Base-by-base conservation (phyloP, 2,113 vertebrate genomes). In the Carassius carassius region DNA sequence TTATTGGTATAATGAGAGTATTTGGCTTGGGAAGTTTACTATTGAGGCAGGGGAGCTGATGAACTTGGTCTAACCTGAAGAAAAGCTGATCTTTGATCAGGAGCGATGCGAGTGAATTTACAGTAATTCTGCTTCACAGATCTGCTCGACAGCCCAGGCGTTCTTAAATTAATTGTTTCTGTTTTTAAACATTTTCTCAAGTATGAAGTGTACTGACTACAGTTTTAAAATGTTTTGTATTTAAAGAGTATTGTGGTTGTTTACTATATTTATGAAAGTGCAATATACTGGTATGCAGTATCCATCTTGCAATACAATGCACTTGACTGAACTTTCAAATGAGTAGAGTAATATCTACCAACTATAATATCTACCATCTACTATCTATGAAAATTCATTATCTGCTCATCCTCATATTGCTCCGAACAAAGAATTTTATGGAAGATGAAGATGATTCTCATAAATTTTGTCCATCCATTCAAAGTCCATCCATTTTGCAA, bases 1-100 rank as follows among this genome's bases (percentile, higher is more conserved):
- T 78, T 78, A 78, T 80, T 65, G 37, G n/a, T 80, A 7, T 79
- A 63, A 79, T 25, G 78, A 63, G 14, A 25, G 58, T 25, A 44
- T 78, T 78, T 78, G 76, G 56, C 7, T 25, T 37, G 3, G 78
- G 37, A 65, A 47, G 78, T 80, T 79, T 29, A 29, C 14, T 65
- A 8, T 63, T n/a, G 21, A 65, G n/a, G 35, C 13, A 29, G 37
- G 9, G 13, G 77, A 62, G n/a, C 1, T 79, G 78, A 25, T 44
- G 17, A 58, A 35, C 17, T 32, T 78, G 54, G 76, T 60, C 54
- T 62, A 41, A 37, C 19, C 10, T 60, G 19, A 56, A 62, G 54
- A 78, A 60, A 78, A 44, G 35, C 21, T 25, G 77, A 63, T 25
- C 37, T 79, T 23, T 25, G 12, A 17, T 63, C 37, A 47, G 32